Evolutionary conservation across 2,888 invertebrate species (phyloP).

Genomic region (Podabrus alpinus): DNA sequence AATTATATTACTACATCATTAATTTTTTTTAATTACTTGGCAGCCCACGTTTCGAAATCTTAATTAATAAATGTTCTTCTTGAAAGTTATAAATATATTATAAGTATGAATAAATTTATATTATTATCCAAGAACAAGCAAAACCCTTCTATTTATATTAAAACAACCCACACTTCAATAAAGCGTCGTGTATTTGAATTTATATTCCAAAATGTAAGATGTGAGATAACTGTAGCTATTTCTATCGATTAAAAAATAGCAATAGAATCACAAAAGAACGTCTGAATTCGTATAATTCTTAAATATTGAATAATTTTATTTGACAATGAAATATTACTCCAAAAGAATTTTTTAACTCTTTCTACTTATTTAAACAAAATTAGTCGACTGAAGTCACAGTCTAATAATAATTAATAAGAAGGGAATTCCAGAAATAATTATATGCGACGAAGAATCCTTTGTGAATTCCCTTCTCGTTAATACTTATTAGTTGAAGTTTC

Average conservation of each 20-base stretch:
- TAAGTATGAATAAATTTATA: not conserved
- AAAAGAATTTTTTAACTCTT: not conserved
- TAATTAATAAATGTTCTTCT: too few species aligned
- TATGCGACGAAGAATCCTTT: too few species aligned
- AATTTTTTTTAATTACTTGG: not conserved
- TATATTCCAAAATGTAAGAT: not conserved
- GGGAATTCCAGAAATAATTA: too few species aligned
- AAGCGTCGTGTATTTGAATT: not conserved
- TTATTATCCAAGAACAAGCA: not conserved
- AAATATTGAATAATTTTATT: not conserved
- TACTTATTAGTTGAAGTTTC: too few species aligned
- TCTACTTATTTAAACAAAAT: too few species aligned
- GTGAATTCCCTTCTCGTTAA: too few species aligned
- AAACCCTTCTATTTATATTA: not conserved
- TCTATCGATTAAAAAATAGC: not conserved
- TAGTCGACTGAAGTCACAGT: too few species aligned
- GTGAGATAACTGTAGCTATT: not conserved
- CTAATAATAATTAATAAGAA: too few species aligned
- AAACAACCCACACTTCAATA: not conserved
- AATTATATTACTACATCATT: too few species aligned
- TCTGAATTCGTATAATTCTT: not conserved
- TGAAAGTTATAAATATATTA: not conserved
- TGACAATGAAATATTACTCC: not conserved
- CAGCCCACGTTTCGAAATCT: not conserved
- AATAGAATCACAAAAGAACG: not conserved